Conservation (phyloP, 2,113 vertebrate species). For the Phoxinus phoxinus region DNA sequence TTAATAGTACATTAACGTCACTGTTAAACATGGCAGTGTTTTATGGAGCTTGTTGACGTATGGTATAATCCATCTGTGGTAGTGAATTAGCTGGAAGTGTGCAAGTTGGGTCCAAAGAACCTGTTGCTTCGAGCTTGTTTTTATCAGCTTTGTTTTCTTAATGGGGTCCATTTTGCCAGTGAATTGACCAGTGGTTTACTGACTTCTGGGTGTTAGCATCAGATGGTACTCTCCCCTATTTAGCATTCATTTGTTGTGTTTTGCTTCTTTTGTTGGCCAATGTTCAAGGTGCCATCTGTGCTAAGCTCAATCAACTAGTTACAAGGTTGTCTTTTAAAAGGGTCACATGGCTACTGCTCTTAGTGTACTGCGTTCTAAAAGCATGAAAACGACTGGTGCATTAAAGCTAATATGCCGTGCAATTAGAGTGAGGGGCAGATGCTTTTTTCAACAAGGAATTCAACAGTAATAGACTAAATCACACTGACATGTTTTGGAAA, state of each 20-base stretch:
- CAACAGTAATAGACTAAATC: constrained; percentile 17
- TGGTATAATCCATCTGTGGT: not conserved
- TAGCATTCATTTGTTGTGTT: constrained; percentile 24
- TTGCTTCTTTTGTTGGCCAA: constrained; percentile 28
- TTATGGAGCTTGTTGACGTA: not conserved
- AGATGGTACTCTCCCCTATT: constrained; percentile 28
- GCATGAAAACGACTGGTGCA: constrained; percentile 12
- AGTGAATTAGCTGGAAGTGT: constrained; percentile 1
- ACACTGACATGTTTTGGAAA: not conserved
- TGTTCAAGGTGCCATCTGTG: constrained; percentile 20
- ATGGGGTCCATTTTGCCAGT: constrained; percentile 21
- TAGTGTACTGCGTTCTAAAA: constrained; percentile 30
- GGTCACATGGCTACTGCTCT: constrained; percentile 22
- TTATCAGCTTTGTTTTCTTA: constrained; percentile 37
- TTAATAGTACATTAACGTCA: constrained; percentile 23
- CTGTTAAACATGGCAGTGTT: not conserved
- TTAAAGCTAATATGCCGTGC: constrained; percentile 31
- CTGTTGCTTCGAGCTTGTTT: not conserved
- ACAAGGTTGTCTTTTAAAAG: constrained; percentile 52
- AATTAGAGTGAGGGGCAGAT: constrained; percentile 4
- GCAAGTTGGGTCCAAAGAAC: not conserved
- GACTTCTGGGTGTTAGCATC: constrained; percentile 42
- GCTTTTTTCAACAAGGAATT: constrained; percentile 33
- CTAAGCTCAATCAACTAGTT: constrained; percentile 40
- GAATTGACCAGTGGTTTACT: constrained; percentile 22